Conservation (phyloP, 1,140 invertebrate species). For the Antheraea pernyi region DNA sequence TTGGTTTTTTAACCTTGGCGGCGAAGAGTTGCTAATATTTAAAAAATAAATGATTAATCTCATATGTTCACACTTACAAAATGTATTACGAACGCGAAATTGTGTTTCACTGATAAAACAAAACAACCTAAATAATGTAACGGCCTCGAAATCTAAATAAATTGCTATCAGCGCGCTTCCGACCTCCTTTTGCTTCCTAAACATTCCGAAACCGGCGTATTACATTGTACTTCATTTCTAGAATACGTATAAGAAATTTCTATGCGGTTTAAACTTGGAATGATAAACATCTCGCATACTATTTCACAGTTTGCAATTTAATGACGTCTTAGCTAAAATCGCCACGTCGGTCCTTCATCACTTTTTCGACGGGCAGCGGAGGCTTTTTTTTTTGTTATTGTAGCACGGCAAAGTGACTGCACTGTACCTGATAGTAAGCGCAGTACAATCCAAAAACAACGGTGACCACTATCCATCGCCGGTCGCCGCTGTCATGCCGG, state of each 20-base stretch:
- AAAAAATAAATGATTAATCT: slow-evolving; percentile 34
- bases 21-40: no score
- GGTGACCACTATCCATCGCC: no score
- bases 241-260: background rate
- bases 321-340: no score
- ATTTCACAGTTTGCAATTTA: no score
- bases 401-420: no score
- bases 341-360: no score
- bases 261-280: background rate
- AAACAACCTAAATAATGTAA: slow-evolving; percentile 72
- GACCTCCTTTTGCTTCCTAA: slow-evolving; percentile 71
- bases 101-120: slow-evolving; percentile 74
- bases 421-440: no score
- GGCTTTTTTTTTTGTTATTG: no score
- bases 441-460: no score
- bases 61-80: slow-evolving; percentile 33
- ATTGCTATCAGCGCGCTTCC: slow-evolving; percentile 71
- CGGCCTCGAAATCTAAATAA: slow-evolving; percentile 76
- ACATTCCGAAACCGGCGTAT: slow-evolving; percentile 34
- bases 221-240: slow-evolving; percentile 18
- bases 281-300: background rate
- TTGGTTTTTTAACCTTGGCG: no score
- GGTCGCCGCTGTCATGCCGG: no score
- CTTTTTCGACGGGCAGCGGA: no score
- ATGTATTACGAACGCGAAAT: slow-evolving; percentile 49